Evolutionary conservation across 1,140 invertebrate genomes (phyloP).

Genomic region (Cyclargus thomasi): DNA sequence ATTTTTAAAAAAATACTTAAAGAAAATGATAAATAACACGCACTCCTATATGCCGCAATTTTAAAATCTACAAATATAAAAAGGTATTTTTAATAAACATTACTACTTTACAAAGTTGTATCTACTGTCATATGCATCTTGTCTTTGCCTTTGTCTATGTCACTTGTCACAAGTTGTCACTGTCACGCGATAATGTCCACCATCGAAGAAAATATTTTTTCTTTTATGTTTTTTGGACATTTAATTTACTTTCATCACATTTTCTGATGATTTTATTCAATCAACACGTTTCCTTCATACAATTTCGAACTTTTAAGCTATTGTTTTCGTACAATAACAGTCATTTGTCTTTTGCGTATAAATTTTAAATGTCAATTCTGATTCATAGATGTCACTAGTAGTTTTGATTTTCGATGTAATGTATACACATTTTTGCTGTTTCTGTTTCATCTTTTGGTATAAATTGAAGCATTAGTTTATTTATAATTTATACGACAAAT

Average conservation of each 20-base stretch:
- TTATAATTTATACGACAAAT: conserved; percentile 28
- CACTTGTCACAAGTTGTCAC: background rate
- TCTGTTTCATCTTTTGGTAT: conserved; percentile 31
- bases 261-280: background rate
- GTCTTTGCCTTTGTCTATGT: background rate
- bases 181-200: background rate
- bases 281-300: background rate
- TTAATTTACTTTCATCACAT: background rate
- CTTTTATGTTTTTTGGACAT: background rate
- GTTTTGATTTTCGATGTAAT: conserved; percentile 31
- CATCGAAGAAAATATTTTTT: background rate
- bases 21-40: too few relatives aligned
- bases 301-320: background rate
- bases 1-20: too few relatives aligned
- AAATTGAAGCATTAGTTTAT: conserved; percentile 30
- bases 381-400: conserved; percentile 50
- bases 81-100: too few relatives aligned
- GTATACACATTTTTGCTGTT: conserved; percentile 32
- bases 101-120: background rate
- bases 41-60: too few relatives aligned
- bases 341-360: background rate
- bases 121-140: background rate
- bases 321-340: background rate
- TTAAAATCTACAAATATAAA: too few relatives aligned
- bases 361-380: background rate